Conservation (phyloP, 2,113 vertebrate genomes). For the Osmerus eperlanus region DNA sequence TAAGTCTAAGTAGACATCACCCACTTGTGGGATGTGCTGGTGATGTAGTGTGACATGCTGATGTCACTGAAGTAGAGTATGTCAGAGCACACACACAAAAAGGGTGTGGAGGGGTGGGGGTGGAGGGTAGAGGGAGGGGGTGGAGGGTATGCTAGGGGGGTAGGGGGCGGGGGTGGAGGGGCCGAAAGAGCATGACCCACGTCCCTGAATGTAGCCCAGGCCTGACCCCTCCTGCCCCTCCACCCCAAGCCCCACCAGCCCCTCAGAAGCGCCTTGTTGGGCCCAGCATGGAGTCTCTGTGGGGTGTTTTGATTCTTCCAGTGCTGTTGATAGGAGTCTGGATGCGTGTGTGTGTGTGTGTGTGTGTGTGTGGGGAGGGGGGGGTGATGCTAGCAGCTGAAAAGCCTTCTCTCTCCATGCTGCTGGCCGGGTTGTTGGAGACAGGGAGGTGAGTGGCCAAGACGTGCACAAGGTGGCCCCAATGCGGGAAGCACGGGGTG, state of each 20-base stretch:
- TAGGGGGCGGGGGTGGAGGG: constrained; percentile 41
- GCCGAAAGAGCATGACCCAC: constrained; percentile 25
- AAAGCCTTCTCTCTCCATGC: constrained; percentile 42
- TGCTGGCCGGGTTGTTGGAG: constrained; percentile 16
- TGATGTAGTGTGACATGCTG: no score
- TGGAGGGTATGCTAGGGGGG: neutral
- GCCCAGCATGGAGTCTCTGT: constrained; percentile 52
- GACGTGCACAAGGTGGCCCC: constrained; percentile 48
- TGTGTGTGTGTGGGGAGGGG: no score
- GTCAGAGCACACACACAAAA: no score
- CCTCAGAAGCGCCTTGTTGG: constrained; percentile 47
- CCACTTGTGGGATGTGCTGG: no score
- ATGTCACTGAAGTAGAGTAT: no score
- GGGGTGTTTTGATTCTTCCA: constrained; percentile 49
- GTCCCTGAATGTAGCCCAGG: constrained; percentile 39
- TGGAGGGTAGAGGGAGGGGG: constrained; percentile 14
- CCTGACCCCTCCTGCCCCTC: constrained; percentile 43
- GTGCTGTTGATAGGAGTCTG: constrained; percentile 28
- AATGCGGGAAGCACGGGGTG: constrained; percentile 24
- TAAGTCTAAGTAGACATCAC: no score
- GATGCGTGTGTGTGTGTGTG: no score
- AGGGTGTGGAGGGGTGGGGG: constrained; percentile 53
- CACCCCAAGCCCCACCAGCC: constrained; percentile 1
- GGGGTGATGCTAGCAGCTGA: constrained; percentile 47
- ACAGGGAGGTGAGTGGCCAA: constrained; percentile 36